These are phyloP conservation scores for Lottia scabra DNA, from an alignment of 2,888 invertebrate genomes.

Conservation along the genomic window DNA sequence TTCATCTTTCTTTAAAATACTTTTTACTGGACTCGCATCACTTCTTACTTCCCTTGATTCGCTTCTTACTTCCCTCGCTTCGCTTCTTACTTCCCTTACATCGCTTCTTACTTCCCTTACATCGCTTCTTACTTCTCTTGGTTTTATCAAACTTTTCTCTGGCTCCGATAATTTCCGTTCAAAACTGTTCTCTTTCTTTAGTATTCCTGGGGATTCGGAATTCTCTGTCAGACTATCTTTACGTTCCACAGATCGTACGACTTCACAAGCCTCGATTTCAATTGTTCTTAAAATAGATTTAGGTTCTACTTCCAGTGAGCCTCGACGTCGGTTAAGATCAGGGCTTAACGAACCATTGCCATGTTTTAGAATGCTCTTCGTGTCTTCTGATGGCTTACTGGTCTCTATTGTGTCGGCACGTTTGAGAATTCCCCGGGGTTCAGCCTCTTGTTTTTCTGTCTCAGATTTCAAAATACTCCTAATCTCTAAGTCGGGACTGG, in stretches of 20 bases:
- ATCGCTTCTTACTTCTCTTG: not conserved
- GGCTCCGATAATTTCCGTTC: conserved; percentile 38
- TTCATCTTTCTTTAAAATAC: conserved; percentile 18
- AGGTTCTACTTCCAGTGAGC: conserved; percentile 12
- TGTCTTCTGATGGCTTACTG: conserved; percentile 31
- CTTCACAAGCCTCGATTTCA: not conserved
- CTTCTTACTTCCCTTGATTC: not conserved
- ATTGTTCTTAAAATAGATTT: conserved; percentile 5
- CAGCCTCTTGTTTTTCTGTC: conserved; percentile 28
- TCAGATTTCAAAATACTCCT: conserved; percentile 41
- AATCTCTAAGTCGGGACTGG: conserved; percentile 32
- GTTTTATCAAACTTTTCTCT: conserved; percentile 23
- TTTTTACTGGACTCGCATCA: conserved; percentile 3
- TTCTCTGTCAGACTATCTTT: conserved; percentile 15
- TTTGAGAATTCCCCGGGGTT: conserved; percentile 45
- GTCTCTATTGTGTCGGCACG: conserved; percentile 33
- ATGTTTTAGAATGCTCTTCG: conserved; percentile 44
- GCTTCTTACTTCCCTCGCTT: not conserved
- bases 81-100: conserved; percentile 13
- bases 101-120: conserved; percentile 6
- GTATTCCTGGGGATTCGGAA: conserved; percentile 40
- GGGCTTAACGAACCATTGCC: conserved; percentile 15
- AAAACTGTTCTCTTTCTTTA: conserved; percentile 51
- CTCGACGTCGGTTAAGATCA: conserved; percentile 1
- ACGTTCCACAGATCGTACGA: conserved; percentile 18